phyloP scores from a whole-genome alignment of 2,797 vertebrate genomes.

The Gymnocypris eckloni region DNA sequence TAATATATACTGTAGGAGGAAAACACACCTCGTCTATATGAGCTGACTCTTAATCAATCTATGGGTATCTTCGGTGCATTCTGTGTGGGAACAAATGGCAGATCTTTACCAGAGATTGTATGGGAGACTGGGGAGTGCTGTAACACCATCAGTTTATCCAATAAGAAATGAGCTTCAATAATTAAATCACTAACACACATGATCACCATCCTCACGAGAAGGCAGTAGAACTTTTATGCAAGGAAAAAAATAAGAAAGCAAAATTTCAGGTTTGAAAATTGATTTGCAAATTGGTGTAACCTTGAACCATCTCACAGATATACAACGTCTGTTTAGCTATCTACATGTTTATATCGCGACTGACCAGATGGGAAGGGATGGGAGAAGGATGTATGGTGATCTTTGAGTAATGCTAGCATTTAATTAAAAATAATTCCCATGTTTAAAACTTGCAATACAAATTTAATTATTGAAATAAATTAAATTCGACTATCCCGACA shows the following conservation, averaged over 20 bases:
- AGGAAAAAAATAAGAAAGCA: background rate
- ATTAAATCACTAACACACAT: background rate
- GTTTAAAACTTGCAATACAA: background rate
- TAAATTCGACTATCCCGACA: background rate
- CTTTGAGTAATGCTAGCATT: background rate
- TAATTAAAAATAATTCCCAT: background rate
- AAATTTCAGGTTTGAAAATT: background rate
- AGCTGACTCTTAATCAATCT: background rate
- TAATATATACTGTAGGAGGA: background rate
- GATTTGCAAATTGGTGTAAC: background rate
- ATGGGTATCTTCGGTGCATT: slow-evolving; percentile 5
- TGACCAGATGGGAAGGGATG: background rate
- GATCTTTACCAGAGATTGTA: background rate
- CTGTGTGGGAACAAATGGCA: slow-evolving; percentile 6
- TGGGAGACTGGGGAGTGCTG: slow-evolving; percentile 1
- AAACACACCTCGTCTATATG: background rate
- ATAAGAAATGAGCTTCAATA: background rate
- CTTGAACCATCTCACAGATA: background rate
- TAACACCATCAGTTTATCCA: background rate
- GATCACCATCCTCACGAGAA: background rate
- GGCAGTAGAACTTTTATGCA: background rate
- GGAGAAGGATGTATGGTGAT: background rate
- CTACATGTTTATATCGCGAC: background rate
- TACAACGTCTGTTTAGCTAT: background rate
- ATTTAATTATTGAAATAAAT: background rate